phyloP scores from a whole-genome alignment of 2,888 invertebrate genomes.

The Oligia strigilis region DNA sequence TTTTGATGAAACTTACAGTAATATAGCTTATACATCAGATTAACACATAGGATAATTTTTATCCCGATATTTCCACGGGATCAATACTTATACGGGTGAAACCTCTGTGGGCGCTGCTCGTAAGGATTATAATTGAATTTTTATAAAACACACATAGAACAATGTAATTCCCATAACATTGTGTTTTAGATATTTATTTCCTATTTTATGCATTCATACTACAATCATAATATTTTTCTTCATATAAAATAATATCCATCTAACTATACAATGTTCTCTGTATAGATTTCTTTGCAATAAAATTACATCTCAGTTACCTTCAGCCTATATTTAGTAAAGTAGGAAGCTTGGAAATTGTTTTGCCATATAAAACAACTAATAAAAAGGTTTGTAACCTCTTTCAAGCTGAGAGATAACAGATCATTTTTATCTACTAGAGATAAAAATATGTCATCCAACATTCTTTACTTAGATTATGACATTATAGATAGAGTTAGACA shows the following conservation, averaged over 20 bases:
- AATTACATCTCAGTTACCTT: slow-evolving; percentile 20
- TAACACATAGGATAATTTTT: background rate
- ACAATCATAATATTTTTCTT: background rate
- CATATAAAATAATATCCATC: background rate
- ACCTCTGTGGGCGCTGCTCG: background rate
- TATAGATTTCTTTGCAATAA: background rate
- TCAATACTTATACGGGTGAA: background rate
- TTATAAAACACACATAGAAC: background rate
- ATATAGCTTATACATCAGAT: background rate
- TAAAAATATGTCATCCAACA: slow-evolving; percentile 49
- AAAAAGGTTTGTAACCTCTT: slow-evolving; percentile 16
- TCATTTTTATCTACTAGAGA: slow-evolving; percentile 45
- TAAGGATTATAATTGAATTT: background rate
- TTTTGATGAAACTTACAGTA: background rate
- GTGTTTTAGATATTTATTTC: background rate
- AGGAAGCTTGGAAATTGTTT: slow-evolving; percentile 32
- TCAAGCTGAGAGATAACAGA: slow-evolving; percentile 40
- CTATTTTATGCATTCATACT: background rate
- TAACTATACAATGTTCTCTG: too few species aligned
- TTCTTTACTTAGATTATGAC: slow-evolving; percentile 29
- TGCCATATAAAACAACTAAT: slow-evolving; percentile 5
- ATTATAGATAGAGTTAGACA: slow-evolving; percentile 19
- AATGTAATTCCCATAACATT: background rate
- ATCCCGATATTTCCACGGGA: background rate
- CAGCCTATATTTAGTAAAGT: background rate